phyloP scores from a whole-genome alignment of 1,140 invertebrate genomes.

The Brachionus manjavacas region DNA sequence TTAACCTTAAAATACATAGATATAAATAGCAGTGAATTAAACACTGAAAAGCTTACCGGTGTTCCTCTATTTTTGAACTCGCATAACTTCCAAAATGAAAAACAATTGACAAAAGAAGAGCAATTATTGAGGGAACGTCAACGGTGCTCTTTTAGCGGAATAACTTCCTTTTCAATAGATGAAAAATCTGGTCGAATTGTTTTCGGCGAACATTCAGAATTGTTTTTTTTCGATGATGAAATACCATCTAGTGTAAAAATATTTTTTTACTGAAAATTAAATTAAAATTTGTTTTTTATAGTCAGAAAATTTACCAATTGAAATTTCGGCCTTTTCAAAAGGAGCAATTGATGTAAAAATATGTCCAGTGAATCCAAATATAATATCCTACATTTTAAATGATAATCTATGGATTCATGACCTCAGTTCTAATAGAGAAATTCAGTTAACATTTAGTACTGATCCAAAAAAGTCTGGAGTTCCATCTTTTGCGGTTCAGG shows the following conservation, averaged over 20 bases:
- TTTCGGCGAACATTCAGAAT: neutral
- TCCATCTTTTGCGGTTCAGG: conserved; percentile 93
- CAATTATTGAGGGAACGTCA: conserved; percentile 27
- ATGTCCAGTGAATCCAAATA: conserved; percentile 6
- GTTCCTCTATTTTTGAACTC: neutral
- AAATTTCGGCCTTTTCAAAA: neutral
- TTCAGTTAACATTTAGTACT: neutral
- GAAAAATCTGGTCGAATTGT: conserved; percentile 14
- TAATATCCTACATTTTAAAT: conserved; percentile 14
- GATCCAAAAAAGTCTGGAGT: conserved; percentile 65
- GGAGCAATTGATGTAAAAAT: conserved; percentile 32
- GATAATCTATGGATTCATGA: conserved; percentile 33
- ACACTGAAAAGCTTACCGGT: conserved; percentile 9
- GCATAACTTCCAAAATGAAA: neutral
- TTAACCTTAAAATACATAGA: conserved; percentile 19
- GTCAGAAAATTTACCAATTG: neutral
- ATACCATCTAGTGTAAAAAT: neutral
- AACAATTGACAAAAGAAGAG: conserved; percentile 37
- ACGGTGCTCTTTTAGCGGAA: conserved; percentile 22
- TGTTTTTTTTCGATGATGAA: conserved; percentile 17
- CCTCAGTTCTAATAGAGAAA: neutral
- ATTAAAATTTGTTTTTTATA: neutral
- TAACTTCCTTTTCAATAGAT: conserved; percentile 22
- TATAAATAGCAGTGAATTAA: neutral
- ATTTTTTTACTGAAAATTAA: too few relatives aligned